Percentiles rank a stretch among this genome's conserved stretches.
Evolutionary conservation across 2,888 invertebrate species (phyloP).

Genomic region (Allophyes oxyacanthae): DNA sequence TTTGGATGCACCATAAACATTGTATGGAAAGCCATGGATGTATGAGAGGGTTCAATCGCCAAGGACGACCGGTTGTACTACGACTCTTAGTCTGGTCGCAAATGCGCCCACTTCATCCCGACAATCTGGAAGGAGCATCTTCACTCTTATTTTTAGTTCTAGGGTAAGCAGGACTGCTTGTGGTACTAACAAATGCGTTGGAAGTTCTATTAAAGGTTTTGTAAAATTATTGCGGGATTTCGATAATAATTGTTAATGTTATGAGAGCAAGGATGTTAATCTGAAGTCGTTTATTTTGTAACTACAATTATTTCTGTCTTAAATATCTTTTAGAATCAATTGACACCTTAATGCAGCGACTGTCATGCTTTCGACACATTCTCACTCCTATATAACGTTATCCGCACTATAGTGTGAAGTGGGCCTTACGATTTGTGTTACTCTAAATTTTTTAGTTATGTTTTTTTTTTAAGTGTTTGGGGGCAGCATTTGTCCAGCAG

Average conservation of each 20-base stretch:
- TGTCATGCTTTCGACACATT: slow-evolving; percentile 1
- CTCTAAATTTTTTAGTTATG: not conserved
- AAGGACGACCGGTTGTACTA: slow-evolving; percentile 68
- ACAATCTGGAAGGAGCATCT: slow-evolving; percentile 36
- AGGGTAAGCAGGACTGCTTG: slow-evolving; percentile 7
- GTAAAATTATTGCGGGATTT: no score
- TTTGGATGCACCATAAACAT: slow-evolving; percentile 49
- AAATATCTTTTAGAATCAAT: slow-evolving; percentile 45
- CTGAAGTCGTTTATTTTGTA: no score
- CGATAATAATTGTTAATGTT: no score
- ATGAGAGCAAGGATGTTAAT: no score
- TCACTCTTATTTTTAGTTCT: slow-evolving; percentile 19
- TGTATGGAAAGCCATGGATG: slow-evolving; percentile 61
- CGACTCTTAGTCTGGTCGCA: slow-evolving; percentile 64
- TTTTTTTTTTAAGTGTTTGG: not conserved
- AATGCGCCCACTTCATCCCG: slow-evolving; percentile 34
- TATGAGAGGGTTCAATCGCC: slow-evolving; percentile 67
- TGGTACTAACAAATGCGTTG: slow-evolving; percentile 19
- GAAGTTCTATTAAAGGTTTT: no score
- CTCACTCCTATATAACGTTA: slow-evolving; percentile 26
- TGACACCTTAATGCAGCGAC: slow-evolving; percentile 38
- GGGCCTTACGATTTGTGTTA: slow-evolving; percentile 11
- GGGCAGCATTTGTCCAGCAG: no score
- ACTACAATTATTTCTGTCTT: slow-evolving; percentile 8
- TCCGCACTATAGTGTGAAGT: slow-evolving; percentile 47